Evolutionary conservation across 1,140 invertebrate genomes (phyloP).

Genomic region (Ladona fulva): DNA sequence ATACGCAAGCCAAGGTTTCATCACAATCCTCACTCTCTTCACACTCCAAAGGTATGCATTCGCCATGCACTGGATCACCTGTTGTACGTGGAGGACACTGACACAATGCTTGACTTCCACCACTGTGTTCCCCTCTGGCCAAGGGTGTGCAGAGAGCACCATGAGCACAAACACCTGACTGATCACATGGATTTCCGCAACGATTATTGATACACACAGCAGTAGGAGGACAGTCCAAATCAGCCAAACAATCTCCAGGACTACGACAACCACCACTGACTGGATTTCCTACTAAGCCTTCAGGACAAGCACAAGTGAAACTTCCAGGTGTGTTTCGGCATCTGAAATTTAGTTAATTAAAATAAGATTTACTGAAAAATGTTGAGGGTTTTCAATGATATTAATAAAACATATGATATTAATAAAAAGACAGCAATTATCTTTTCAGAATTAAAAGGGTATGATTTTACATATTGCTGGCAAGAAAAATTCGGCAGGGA

Average conservation of each 20-base stretch:
- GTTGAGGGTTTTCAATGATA: not conserved
- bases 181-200: constrained; percentile 72
- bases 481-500: no score
- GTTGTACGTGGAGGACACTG: constrained; percentile 63
- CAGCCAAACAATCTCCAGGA: constrained; percentile 69
- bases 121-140: constrained; percentile 27
- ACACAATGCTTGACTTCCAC: constrained; percentile 57
- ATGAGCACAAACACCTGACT: constrained; percentile 51
- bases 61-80: constrained; percentile 53
- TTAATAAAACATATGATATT: no score
- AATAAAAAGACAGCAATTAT: no score
- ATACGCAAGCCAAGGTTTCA: constrained; percentile 59
- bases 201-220: constrained; percentile 66
- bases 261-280: constrained; percentile 54
- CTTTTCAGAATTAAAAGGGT: no score
- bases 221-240: constrained; percentile 66
- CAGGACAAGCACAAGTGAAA: constrained; percentile 61
- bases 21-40: constrained; percentile 66
- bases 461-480: no score
- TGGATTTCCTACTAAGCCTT: constrained; percentile 71
- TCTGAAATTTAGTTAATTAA: constrained; percentile 29
- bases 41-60: constrained; percentile 67
- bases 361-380: not conserved
- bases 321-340: constrained; percentile 70
- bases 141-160: constrained; percentile 62